These are phyloP conservation scores for Scomber colias DNA, from an alignment of 2,113 vertebrate genomes.

Conservation along the genomic window DNA sequence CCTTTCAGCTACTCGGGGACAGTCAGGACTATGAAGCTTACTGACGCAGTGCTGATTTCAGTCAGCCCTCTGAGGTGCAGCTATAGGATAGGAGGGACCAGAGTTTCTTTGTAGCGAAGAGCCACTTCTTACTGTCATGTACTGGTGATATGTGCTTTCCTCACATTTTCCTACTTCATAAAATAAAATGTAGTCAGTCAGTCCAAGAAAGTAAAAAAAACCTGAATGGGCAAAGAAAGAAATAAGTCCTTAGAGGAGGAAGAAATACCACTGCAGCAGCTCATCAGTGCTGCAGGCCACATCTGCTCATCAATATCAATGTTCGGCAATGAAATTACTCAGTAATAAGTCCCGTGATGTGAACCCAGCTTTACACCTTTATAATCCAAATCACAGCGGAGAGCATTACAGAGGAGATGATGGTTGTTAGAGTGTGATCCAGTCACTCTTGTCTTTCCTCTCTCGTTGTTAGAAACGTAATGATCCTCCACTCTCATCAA, in stretches of 20 bases:
- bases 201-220: not conserved
- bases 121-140: not conserved
- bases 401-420: slow-evolving; percentile 53
- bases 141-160: not conserved
- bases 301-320: slow-evolving; percentile 21
- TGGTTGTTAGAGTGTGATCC: slow-evolving; percentile 44
- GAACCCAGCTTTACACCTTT: slow-evolving; percentile 26
- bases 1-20: slow-evolving; percentile 55
- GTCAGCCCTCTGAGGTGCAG: slow-evolving; percentile 32
- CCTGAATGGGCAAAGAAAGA: not conserved
- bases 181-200: not conserved
- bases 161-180: not conserved
- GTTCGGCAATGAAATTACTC: not conserved
- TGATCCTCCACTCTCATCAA: slow-evolving; percentile 57
- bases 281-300: not conserved
- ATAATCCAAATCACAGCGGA: slow-evolving; percentile 45
- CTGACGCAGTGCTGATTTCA: slow-evolving; percentile 35
- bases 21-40: slow-evolving; percentile 44
- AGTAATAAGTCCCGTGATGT: slow-evolving; percentile 28
- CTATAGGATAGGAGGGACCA: slow-evolving; percentile 30
- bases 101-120: slow-evolving; percentile 10
- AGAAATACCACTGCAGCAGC: not conserved
- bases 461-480: slow-evolving; percentile 63
- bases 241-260: not conserved
- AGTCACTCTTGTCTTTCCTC: slow-evolving; percentile 48